A percentile compares a stretch with the other conserved stretches of the same genome.
These are phyloP conservation scores for Heteromormyrus szaboi DNA, from an alignment of 2,797 vertebrate species.

Conservation along the genomic window DNA sequence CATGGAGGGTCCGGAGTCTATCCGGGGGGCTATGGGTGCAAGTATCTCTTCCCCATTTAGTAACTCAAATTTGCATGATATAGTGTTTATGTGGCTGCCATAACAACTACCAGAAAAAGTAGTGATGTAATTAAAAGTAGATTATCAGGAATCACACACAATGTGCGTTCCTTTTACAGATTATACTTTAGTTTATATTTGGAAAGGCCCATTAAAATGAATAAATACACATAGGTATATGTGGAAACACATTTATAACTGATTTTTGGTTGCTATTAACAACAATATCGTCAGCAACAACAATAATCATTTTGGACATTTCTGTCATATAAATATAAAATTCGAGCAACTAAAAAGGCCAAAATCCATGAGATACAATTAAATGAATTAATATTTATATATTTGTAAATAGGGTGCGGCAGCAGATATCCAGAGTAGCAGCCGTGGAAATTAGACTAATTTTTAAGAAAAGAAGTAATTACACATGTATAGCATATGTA, in stretches of 20 bases:
- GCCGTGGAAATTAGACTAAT: not conserved
- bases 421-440: not conserved
- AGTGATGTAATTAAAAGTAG: not conserved
- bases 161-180: not conserved
- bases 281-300: not conserved
- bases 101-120: not conserved
- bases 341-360: not conserved
- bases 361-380: not conserved
- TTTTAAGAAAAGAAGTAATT: not conserved
- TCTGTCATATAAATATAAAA: not conserved
- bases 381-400: not conserved
- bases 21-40: not conserved
- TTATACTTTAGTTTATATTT: not conserved
- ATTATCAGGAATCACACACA: not conserved
- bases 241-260: not conserved
- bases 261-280: not conserved
- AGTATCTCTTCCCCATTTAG: not conserved
- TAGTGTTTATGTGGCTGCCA: not conserved
- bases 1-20: not conserved
- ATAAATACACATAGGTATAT: not conserved
- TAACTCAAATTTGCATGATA: not conserved
- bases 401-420: not conserved
- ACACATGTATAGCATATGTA: not conserved
- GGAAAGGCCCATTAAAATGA: not conserved
- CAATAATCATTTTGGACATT: not conserved